Conservation (phyloP, 35 echinoderm and acorn worm genomes). For the Lytechinus pictus region DNA sequence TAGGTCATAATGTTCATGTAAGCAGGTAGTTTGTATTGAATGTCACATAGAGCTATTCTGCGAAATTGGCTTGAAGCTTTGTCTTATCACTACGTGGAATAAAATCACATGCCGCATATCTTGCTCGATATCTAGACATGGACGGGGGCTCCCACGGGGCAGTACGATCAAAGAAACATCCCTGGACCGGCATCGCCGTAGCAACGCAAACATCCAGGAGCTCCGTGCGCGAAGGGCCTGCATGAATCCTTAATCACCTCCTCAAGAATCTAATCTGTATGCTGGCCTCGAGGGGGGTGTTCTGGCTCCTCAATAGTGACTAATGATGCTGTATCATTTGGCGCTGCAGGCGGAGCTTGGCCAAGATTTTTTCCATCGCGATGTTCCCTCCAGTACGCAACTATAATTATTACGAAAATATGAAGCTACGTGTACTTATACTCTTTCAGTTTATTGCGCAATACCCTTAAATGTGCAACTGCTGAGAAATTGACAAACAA, state of each 20-base stretch:
- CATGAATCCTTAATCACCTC: neutral
- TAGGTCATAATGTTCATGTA: neutral
- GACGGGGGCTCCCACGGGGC: neutral
- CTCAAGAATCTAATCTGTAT: constrained; percentile 19
- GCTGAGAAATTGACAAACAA: too few relatives aligned
- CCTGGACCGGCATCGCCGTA: neutral
- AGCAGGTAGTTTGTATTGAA: neutral
- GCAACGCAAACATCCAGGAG: neutral
- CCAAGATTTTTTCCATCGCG: neutral
- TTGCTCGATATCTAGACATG: neutral
- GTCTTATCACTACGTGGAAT: neutral
- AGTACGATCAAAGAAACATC: neutral
- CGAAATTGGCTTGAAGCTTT: neutral
- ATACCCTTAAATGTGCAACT: neutral
- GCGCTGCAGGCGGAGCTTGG: neutral
- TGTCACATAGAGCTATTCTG: neutral
- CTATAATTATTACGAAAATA: neutral
- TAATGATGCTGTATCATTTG: neutral
- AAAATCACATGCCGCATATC: neutral
- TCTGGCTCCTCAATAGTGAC: neutral
- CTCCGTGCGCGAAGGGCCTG: neutral
- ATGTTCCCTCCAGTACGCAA: neutral
- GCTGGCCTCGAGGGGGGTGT: neutral
- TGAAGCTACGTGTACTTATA: neutral
- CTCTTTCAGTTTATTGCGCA: neutral